These are phyloP conservation scores for Scaptomyza polygonia DNA, from an alignment of 2,888 invertebrate genomes.

Conservation along the genomic window DNA sequence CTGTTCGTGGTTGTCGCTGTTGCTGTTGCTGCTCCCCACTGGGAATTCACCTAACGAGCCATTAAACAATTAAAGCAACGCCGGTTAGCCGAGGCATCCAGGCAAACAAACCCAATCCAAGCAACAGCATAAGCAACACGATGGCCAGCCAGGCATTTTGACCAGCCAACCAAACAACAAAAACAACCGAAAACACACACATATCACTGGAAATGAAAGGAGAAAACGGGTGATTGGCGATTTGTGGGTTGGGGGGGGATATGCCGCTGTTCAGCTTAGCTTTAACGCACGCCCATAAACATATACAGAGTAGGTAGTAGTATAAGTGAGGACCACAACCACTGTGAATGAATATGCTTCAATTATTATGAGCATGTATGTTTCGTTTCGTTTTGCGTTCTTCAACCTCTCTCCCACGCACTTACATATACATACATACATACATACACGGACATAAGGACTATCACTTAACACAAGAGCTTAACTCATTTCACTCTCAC, in stretches of 20 bases:
- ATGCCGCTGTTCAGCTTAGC: constrained; percentile 9
- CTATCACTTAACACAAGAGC: constrained; percentile 28
- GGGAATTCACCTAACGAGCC: constrained; percentile 75
- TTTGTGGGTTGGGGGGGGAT: background rate
- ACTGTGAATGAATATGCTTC: constrained; percentile 74
- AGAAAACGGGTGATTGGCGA: no score
- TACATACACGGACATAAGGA: constrained; percentile 29
- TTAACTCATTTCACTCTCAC: background rate
- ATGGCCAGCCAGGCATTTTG: constrained; percentile 62
- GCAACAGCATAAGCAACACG: background rate
- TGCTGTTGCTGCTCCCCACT: constrained; percentile 55
- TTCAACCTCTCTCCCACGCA: constrained; percentile 22
- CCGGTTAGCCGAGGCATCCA: constrained; percentile 17
- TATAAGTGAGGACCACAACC: constrained; percentile 28
- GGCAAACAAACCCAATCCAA: background rate
- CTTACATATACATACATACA: background rate
- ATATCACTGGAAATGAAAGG: constrained; percentile 31
- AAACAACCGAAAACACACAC: constrained; percentile 64
- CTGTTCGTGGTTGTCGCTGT: background rate
- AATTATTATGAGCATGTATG: constrained; percentile 69
- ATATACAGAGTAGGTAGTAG: background rate
- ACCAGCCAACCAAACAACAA: constrained; percentile 76
- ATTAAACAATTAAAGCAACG: constrained; percentile 73
- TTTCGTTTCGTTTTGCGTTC: constrained; percentile 15
- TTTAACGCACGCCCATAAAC: constrained; percentile 30